Base-by-base conservation (phyloP, 2,113 vertebrate species). In the Camarhynchus parvulus region DNA sequence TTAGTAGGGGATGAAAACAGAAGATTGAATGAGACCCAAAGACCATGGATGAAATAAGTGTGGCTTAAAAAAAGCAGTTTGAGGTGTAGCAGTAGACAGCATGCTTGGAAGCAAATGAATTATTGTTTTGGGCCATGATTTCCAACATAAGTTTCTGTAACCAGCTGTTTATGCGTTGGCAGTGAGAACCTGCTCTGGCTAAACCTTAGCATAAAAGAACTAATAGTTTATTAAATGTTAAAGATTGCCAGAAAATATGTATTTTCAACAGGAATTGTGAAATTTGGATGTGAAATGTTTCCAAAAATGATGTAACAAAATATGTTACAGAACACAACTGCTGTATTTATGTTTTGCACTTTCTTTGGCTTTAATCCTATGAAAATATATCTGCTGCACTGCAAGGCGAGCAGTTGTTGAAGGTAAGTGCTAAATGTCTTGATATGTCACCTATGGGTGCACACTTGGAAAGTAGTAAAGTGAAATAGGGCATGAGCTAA, bases 281-380 rank as follows among this genome's bases (percentile, higher is more conserved):
- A 72, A 89, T 53, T 37, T 53, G 23, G 49, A 41, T 76, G 8
- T n/a, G 15, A 55, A 19, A 5, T 63, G 79, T 92, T 88, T 92
- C 14, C 74, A 50, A 56, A 56, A 61, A 24, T 52, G 15, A 31
- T 64, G 75, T 66, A 70, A 61, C 19, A 10, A 78, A 87, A 25
- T 88, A 37, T 0, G 0, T 5, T 70, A 18, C 4, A 25, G 66
- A 27, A 10, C 20, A 56, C 7, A 58, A 17, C 10, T 68, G 13
- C 53, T 78, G 7, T 68, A 19, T 87, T 91, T 63, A 27, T 2
- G 1, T 59, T 83, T 89, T 87, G 17, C n/a, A 46, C 25, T 87
- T 89, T 27, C 31, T 79, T 68, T 7, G 3, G 25, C 42, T 70
- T 84, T 70, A 70, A 15, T 58, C 20, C n/a, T 41, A 9, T 89